Evolutionary conservation across 2,797 vertebrate species (phyloP), one percentile per base, ranked within the genome.

Genomic region (Malurus splendens): DNA sequence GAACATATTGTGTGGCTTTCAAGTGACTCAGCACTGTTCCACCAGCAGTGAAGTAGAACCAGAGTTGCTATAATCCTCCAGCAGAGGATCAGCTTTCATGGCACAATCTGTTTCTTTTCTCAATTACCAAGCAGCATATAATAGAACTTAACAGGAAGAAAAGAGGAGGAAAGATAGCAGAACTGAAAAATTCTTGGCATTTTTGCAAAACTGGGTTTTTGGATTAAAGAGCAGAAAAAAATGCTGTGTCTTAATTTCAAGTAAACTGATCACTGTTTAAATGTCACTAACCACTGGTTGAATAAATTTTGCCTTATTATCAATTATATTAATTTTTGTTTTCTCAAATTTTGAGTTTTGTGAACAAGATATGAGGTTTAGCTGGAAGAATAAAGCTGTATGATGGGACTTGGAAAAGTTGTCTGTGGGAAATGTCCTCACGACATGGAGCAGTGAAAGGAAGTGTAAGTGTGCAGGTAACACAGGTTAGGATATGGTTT

Each of bases 11-110:
- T 90, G 70, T 73, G 66, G 82, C 83, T 93, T 94, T 77, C 72
- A 90, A 93, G 82, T 93, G 84, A 93, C 90, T 95, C 90, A 92
- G 85, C 83, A 64, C 78, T 83, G 89, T 85, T 94, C 87, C 67
- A 76, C 73, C 74, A 82, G 90, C 88, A 93, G 76, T 0, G 1
- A 78, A 85, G 66, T 52, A 76, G 72, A 94, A 85, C 78, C 64
- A 92, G 87, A 79, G 87, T 90, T 86, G 81, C 93, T 92, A 10
- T 93, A 92, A 92, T 94, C 2, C 19, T 74, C 56, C 91, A 91
- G 73, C 82, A 85, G 62, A 82, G 71, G 78, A 93, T 90, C 65
- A 33, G 82, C 84, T 91, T 93, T 93, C 90, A 62, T 71, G 48
- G 74, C 87, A 93, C 93, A 91, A 60, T 88, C 90, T 95, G 91